These are phyloP conservation scores for Calameuta filiformis DNA, from an alignment of 2,888 invertebrate genomes.

Conservation along the genomic window DNA sequence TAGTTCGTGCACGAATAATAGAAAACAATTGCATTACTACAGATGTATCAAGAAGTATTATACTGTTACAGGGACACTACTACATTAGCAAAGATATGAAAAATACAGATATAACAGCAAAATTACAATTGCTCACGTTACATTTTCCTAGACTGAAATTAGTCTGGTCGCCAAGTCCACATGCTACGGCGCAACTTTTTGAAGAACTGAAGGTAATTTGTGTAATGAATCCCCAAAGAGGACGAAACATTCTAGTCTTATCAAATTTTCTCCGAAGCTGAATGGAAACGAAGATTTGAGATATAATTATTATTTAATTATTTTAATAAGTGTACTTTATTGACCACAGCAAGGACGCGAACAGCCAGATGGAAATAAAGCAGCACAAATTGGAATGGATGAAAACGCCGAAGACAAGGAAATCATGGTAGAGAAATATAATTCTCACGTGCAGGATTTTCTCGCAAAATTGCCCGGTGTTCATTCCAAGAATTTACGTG, in stretches of 20 bases:
- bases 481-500: slow-evolving; percentile 84
- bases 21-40: neutral
- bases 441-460: slow-evolving; percentile 80
- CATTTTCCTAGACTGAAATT: slow-evolving; percentile 93
- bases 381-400: slow-evolving; percentile 78
- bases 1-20: neutral
- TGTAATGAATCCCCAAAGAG: neutral
- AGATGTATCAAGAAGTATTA: neutral
- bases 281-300: neutral
- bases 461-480: slow-evolving; percentile 90
- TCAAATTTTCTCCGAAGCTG: neutral
- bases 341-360: slow-evolving; percentile 77
- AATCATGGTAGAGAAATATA: slow-evolving; percentile 73
- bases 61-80: slow-evolving; percentile 76
- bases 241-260: slow-evolving; percentile 11
- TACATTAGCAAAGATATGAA: slow-evolving; percentile 82
- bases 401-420: slow-evolving; percentile 68
- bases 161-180: slow-evolving; percentile 97
- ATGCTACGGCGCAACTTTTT: slow-evolving; percentile 95
- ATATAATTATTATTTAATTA: slow-evolving; percentile 12
- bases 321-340: slow-evolving; percentile 8
- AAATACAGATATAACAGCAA: slow-evolving; percentile 84
- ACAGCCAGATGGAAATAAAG: slow-evolving; percentile 81
- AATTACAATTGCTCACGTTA: slow-evolving; percentile 91
- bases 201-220: slow-evolving; percentile 86